Base-by-base conservation (phyloP, 2,113 vertebrate species). In the Cephalopholis sonnerati region DNA sequence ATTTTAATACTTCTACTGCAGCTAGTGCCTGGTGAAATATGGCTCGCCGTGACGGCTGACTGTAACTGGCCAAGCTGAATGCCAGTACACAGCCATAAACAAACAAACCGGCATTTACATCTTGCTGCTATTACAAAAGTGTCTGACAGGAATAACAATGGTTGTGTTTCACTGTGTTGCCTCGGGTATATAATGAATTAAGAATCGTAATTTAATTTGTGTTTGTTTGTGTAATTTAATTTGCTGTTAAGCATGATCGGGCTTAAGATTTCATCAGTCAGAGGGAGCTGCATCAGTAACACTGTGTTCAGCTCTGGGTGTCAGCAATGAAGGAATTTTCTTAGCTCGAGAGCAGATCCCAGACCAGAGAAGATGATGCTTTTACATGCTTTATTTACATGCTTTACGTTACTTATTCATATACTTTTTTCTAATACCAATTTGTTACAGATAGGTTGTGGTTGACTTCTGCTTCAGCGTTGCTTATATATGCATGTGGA, bases 161-260 rank as follows among this genome's bases (percentile, higher is more conserved):
- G 27, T 22, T 15, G 66, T 25, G 62, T 82, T 41, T 86, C 65
- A 4, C 71, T 1, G 29, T 44, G 57, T 85, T 62, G 61, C 53
- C 68, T 80, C 44, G 10, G 25, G 76, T 78, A 53, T 76, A 25
- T 75, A 89, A 81, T 82, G 74, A 81, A 77, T 85, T 77, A 67
- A 61, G 76, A 79, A 75, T 71, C 36, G 12, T 81, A 55, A 85
- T 91, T 86, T 81, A 70, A 90, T 85, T 88, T 86, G 74, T 75
- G 77, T 88, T 89, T 75, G 68, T 87, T 84, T 76, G 76, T 46
- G 70, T 85, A 71, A 87, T 83, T 90, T 53, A 76, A 87, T 88
- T 89, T 86, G 71, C 55, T 51, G 81, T 69, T 84, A 12, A 78
- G 72, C 64, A 82, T 69, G 72, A 86, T 78, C 55, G 20, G 32